These are phyloP conservation scores for Blennius ocellaris DNA, from an alignment of 2,113 vertebrate genomes.

Conservation along the genomic window DNA sequence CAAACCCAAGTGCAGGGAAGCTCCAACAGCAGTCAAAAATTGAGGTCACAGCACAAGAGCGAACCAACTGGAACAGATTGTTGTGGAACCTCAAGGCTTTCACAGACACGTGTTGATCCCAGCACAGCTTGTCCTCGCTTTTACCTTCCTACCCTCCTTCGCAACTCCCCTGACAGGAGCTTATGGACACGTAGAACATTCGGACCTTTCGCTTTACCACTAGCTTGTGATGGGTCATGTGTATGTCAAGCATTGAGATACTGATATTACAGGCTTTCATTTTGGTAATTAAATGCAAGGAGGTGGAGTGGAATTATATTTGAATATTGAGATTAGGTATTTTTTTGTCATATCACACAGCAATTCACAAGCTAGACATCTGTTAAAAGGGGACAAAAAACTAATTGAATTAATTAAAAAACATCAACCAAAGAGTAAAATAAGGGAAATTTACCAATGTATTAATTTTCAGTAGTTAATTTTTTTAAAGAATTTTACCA, in stretches of 20 bases:
- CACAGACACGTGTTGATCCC: slow-evolving; percentile 80
- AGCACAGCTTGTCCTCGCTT: slow-evolving; percentile 70
- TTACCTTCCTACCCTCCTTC: slow-evolving; percentile 67
- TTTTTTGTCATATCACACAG: no score
- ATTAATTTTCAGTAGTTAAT: no score
- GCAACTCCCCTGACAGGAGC: slow-evolving; percentile 55
- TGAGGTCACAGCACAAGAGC: slow-evolving; percentile 79
- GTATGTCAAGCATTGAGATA: background rate
- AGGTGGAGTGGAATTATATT: no score
- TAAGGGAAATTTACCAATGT: no score
- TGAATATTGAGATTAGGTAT: no score
- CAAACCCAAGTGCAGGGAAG: slow-evolving; percentile 69
- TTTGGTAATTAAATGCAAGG: no score
- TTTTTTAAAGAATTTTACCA: no score
- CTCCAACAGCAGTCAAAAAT: slow-evolving; percentile 77
- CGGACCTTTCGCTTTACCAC: slow-evolving; percentile 35
- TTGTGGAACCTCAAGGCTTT: slow-evolving; percentile 80
- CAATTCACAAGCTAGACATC: no score
- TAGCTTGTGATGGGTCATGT: slow-evolving; percentile 37
- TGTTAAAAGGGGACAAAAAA: no score
- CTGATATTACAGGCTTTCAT: background rate
- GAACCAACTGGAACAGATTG: slow-evolving; percentile 83
- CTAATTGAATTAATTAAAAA: no score
- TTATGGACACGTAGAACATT: slow-evolving; percentile 57
- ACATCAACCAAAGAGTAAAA: no score